A percentile compares a stretch with the other conserved stretches of the same genome.
phyloP scores from a whole-genome alignment of 2,113 vertebrate species.

The Nycticebus coucang region DNA sequence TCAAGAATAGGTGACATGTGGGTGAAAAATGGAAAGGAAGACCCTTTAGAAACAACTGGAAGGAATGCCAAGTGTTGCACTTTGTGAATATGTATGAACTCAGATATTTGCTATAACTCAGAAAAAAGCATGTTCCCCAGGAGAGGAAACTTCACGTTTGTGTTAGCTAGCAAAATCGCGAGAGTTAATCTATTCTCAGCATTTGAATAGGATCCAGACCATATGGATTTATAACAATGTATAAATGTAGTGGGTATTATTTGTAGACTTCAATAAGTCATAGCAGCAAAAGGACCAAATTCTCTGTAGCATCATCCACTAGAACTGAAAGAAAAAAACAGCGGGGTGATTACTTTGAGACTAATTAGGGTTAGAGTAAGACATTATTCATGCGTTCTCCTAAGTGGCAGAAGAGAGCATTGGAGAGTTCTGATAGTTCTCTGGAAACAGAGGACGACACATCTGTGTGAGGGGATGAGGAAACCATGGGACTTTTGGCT shows the following conservation, averaged over 20 bases:
- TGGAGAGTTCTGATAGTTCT: background rate
- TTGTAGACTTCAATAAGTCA: background rate
- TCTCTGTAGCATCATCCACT: background rate
- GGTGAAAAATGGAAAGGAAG: background rate
- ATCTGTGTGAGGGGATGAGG: background rate
- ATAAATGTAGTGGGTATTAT: background rate
- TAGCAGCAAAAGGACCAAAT: background rate
- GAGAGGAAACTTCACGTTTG: background rate
- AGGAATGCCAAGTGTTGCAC: rapidly evolving
- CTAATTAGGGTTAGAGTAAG: background rate
- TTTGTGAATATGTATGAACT: background rate
- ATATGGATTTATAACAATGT: background rate
- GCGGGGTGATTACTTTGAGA: background rate
- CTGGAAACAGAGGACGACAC: background rate
- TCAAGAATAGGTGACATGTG: background rate
- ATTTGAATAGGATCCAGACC: background rate
- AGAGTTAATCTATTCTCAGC: background rate
- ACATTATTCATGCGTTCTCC: background rate
- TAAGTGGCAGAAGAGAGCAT: background rate
- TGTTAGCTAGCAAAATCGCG: background rate
- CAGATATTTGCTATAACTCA: background rate
- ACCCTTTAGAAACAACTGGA: background rate
- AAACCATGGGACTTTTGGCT: background rate
- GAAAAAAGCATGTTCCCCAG: background rate
- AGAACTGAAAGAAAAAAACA: background rate